Evolutionary conservation across 2,113 vertebrate species (phyloP), one percentile per base, ranked within the genome.

Genomic region (Leptocoma aspasia): DNA sequence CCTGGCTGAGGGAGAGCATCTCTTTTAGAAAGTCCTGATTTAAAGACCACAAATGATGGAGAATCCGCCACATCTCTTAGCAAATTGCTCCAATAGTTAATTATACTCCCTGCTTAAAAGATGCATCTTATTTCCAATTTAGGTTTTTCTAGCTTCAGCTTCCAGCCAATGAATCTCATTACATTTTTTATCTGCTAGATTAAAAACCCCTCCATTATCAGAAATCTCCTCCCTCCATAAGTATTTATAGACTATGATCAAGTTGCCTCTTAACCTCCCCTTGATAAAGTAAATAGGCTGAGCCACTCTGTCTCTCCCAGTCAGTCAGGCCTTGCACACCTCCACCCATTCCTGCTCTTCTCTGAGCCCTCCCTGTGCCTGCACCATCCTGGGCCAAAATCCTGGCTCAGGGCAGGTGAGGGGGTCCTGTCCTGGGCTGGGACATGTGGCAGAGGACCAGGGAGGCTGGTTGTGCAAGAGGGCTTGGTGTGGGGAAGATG

Each of bases 141-240:
- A 91, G 90, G 87, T 88, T 97, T 96, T 95, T 93, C 94, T 83
- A 96, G 92, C 90, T 96, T 90, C 95, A 95, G 87, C 94, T 96
- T 94, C 85, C 94, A 97, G 92, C 85, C 90, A 92, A 82, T 94
- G 96, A 96, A 96, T 94, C 95, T 95, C 90, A 93, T 96, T 93
- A 96, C 66, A 80, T 80, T 96, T 96, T 96, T 95, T 96, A 92
- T 93, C 95, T 92, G 56, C 90, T 96, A 93, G 95, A 97, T 97
- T 97, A 96, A 97, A 97, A 97, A 96, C 12, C 96, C 94, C 82
- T 96, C 94, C 86, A 91, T 97, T 96, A 95, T 94, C 95, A 94
- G 86, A 90, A 70, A 88, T 93, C 94, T 93, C 95, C 96, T 97
- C 94, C 93, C 94, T 91, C 76, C 2, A 0, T 73, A 90, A 91